phyloP scores from a whole-genome alignment of 2,797 vertebrate genomes.

The Oreonectes daqikongensis region DNA sequence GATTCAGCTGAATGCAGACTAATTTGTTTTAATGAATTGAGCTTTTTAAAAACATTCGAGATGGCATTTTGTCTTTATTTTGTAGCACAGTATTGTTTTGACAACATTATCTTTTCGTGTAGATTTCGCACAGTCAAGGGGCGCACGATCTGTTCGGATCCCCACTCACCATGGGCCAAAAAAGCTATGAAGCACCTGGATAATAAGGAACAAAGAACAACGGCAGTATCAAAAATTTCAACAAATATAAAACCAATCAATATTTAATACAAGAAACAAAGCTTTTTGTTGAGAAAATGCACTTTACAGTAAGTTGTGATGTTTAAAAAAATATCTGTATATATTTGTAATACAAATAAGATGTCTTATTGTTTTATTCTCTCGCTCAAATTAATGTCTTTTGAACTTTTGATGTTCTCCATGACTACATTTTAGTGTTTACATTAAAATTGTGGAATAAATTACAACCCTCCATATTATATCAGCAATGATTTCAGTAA shows the following conservation, averaged over 20 bases:
- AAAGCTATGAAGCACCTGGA: conserved; percentile 63
- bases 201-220: neutral
- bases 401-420: neutral
- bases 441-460: neutral
- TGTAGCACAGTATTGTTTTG: neutral
- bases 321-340: neutral
- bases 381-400: neutral
- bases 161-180: conserved; percentile 50
- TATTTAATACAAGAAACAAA: neutral
- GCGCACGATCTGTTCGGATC: conserved; percentile 63
- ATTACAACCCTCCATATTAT: neutral
- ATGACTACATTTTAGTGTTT: neutral
- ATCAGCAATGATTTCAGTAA: neutral
- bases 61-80: neutral
- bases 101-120: conserved; percentile 20
- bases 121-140: conserved; percentile 64
- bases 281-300: too few relatives aligned
- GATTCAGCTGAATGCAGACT: neutral
- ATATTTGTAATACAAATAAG: neutral
- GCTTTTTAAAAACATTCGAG: too few relatives aligned
- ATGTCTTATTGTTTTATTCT: neutral
- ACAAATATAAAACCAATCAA: neutral
- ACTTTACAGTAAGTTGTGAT: conserved; percentile 14
- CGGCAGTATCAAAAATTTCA: fast-evolving
- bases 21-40: neutral